These are phyloP conservation scores for Elmis aenea DNA, from an alignment of 2,888 invertebrate species.

Conservation along the genomic window DNA sequence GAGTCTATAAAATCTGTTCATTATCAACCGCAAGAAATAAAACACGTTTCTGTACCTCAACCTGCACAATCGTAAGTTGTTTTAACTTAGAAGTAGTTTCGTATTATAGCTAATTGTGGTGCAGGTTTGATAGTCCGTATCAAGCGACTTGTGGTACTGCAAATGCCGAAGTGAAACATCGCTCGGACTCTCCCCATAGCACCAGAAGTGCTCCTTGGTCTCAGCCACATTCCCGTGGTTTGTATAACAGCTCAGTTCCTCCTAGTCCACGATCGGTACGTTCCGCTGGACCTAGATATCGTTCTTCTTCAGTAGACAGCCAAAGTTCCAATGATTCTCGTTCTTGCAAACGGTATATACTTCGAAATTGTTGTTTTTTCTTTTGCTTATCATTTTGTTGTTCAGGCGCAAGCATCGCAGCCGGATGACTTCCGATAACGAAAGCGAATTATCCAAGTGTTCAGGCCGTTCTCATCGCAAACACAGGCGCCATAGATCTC, in stretches of 20 bases:
- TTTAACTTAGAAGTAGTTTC: constrained; percentile 7
- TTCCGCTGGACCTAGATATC: constrained; percentile 59
- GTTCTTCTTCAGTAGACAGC: constrained; percentile 82
- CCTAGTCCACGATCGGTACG: constrained; percentile 79
- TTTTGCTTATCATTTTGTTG: constrained; percentile 1
- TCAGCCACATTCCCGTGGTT: constrained; percentile 65
- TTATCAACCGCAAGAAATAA: constrained; percentile 45
- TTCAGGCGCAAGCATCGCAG: constrained; percentile 67
- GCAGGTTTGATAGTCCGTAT: constrained; percentile 50
- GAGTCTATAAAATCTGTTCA: constrained; percentile 39
- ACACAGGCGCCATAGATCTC: constrained; percentile 69
- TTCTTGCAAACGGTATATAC: constrained; percentile 64
- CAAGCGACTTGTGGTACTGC: constrained; percentile 51
- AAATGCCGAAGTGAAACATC: constrained; percentile 41
- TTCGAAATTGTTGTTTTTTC: neutral
- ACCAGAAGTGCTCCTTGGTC: constrained; percentile 79
- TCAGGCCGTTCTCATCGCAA: constrained; percentile 76
- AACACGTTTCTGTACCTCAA: constrained; percentile 54
- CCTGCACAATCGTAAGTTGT: constrained; percentile 51
- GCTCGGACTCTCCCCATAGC: constrained; percentile 71
- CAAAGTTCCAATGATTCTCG: constrained; percentile 84
- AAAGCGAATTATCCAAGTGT: constrained; percentile 82
- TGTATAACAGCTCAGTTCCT: constrained; percentile 54
- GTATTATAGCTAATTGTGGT: constrained; percentile 16
- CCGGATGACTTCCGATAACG: constrained; percentile 80